Evolutionary conservation across 1,140 invertebrate species (phyloP), one percentile per base, ranked within the genome.

Genomic region (Matsumurasca onukii): DNA sequence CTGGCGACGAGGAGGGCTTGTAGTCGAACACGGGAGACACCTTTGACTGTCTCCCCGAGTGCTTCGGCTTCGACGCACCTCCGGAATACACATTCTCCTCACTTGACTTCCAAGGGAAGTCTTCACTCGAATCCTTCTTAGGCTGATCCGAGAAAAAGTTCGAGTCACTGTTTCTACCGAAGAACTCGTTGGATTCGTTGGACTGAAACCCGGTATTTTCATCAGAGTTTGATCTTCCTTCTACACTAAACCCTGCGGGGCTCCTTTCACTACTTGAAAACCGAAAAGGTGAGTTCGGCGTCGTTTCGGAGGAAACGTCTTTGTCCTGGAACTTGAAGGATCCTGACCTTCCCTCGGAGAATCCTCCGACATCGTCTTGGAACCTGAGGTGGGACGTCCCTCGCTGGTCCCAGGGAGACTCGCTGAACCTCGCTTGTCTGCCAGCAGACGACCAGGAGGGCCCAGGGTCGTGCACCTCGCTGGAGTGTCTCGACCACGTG

Each of bases 361-460:
- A 29, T 3, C 49, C 22, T 52, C 49, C 49, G 5, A 3, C 3
- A 52, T 52, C 3, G 49, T 30, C 64, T 3, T 25, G 17, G 24
- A 59, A 59, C 55, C 55, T 59, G 29, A 59, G 29, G 29, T 9
- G 22, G 5, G 55, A 59, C 22, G 22, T 5, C 29, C 24, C 55
- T 27, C 55, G 15, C 1, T 20, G 3, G 24, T 29, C 29, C 55
- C 55, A 59, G 5, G n/a, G 55, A 17, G 24, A 20, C 1, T 59
- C 55, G 25, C 55, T 59, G 55, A 27, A 27, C 29, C 29, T 20
- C 15, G 29, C 55, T 2, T 29, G 55, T 25, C 55, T 20, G 3
- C 34, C 31, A 39, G 31, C 20, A 17, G 62, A 45, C 15, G 62
- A 65, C 62, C 62, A 65, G 9, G 62, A 45, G 1, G 62, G 62